Percentiles rank a stretch among this genome's conserved stretches.
Evolutionary conservation across 2,797 vertebrate genomes (phyloP).

Genomic region (Epinephelus coioides): DNA sequence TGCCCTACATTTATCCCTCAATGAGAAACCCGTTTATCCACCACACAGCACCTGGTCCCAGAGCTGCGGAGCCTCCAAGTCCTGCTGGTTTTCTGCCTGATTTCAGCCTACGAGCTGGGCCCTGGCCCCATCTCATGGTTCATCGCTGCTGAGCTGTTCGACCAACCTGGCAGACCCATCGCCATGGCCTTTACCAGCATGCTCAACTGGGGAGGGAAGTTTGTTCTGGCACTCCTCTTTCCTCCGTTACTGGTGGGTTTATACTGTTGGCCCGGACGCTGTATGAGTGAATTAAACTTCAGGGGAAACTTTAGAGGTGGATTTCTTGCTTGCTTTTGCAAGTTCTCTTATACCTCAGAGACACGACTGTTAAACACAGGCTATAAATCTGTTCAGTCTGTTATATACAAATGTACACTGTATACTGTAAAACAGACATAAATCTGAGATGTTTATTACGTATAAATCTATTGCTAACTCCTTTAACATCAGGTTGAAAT

Average conservation of each 20-base stretch:
- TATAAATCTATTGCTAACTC: constrained; percentile 41
- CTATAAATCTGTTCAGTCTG: constrained; percentile 55
- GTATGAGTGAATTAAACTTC: constrained; percentile 14
- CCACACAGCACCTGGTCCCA: constrained; percentile 70
- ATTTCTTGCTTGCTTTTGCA: constrained; percentile 46
- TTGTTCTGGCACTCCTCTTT: constrained; percentile 81
- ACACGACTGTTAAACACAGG: constrained; percentile 25
- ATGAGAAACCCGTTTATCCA: background rate
- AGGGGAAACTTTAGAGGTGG: constrained; percentile 32
- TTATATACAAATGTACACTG: constrained; percentile 4
- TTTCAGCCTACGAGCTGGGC: constrained; percentile 82
- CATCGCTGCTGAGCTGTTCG: constrained; percentile 83
- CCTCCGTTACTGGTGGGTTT: constrained; percentile 75
- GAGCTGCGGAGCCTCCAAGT: constrained; percentile 79
- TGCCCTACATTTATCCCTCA: background rate
- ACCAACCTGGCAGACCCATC: constrained; percentile 74
- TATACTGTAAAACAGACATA: constrained; percentile 14
- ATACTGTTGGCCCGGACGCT: background rate
- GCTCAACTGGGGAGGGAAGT: constrained; percentile 85
- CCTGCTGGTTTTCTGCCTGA: constrained; percentile 79
- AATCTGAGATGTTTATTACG: constrained; percentile 24
- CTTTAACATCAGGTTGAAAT: constrained; percentile 48
- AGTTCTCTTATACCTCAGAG: constrained; percentile 45
- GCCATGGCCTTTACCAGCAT: constrained; percentile 87
- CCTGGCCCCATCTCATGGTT: constrained; percentile 85